These are phyloP conservation scores for Saguinus midas DNA, from an alignment of 2,113 vertebrate species.

Conservation along the genomic window DNA sequence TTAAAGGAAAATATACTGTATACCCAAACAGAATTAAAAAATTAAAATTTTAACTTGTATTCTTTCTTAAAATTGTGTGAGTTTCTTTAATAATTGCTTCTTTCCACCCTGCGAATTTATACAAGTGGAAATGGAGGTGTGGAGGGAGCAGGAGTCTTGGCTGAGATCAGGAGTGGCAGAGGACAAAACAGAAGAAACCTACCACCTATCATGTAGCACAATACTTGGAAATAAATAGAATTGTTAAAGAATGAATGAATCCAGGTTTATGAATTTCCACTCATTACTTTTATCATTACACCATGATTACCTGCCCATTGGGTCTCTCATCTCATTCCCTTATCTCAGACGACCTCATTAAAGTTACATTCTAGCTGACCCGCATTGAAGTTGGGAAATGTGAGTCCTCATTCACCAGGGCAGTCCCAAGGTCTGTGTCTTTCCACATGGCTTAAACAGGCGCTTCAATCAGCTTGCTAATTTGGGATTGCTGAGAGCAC, in stretches of 20 bases:
- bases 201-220: background rate
- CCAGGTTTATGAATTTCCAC: background rate
- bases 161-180: background rate
- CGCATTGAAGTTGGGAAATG: background rate
- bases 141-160: background rate
- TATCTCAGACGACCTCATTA: background rate
- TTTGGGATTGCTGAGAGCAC: constrained; percentile 71
- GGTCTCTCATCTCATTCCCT: background rate
- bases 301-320: background rate
- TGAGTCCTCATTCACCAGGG: background rate
- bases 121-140: background rate
- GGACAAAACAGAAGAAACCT: background rate
- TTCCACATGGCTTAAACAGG: constrained; percentile 23
- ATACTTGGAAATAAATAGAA: background rate
- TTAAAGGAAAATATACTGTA: background rate
- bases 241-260: background rate
- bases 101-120: background rate
- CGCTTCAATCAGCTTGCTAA: constrained; percentile 74
- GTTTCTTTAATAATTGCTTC: background rate
- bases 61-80: background rate
- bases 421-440: background rate
- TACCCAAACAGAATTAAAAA: background rate
- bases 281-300: background rate
- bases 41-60: background rate
- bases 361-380: background rate